Conservation (phyloP, 1,140 invertebrate genomes). For the Drosophila bocki region DNA sequence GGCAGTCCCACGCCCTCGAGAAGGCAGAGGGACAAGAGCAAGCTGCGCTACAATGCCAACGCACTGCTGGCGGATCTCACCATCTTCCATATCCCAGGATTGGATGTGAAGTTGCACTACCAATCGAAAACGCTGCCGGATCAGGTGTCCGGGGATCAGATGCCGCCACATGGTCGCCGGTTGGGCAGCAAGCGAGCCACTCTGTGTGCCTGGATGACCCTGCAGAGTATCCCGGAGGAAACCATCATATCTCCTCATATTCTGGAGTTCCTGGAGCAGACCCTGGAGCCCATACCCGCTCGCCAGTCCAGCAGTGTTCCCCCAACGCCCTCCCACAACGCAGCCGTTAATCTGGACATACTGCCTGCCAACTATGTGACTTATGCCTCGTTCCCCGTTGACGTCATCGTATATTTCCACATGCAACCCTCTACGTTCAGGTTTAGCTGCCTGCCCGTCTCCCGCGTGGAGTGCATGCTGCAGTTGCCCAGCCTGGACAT, state of each 20-base stretch:
- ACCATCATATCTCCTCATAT: conserved; percentile 98
- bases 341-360: conserved; percentile 86
- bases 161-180: conserved; percentile 78
- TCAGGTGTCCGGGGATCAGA: conserved; percentile 50
- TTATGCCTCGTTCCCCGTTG: conserved; percentile 98
- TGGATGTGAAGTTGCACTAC: conserved; percentile 97
- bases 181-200: conserved; percentile 94
- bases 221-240: conserved; percentile 98
- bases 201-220: conserved; percentile 97
- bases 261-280: conserved; percentile 97
- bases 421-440: conserved; percentile 98
- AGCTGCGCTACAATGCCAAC: conserved; percentile 85
- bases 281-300: conserved; percentile 95
- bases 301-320: conserved; percentile 85
- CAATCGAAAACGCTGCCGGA: conserved; percentile 92
- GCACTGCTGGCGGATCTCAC: conserved; percentile 91
- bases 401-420: conserved; percentile 99
- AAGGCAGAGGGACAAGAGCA: conserved; percentile 86
- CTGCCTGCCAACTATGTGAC: conserved; percentile 90
- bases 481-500: conserved; percentile 97
- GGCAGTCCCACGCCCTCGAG: conserved; percentile 86
- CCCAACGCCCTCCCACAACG: conserved; percentile 67
- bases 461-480: conserved; percentile 97
- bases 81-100: conserved; percentile 96
- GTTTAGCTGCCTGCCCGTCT: conserved; percentile 97